Base-by-base conservation (phyloP, 2,888 invertebrate species). In the Leptinotarsa haldemani region DNA sequence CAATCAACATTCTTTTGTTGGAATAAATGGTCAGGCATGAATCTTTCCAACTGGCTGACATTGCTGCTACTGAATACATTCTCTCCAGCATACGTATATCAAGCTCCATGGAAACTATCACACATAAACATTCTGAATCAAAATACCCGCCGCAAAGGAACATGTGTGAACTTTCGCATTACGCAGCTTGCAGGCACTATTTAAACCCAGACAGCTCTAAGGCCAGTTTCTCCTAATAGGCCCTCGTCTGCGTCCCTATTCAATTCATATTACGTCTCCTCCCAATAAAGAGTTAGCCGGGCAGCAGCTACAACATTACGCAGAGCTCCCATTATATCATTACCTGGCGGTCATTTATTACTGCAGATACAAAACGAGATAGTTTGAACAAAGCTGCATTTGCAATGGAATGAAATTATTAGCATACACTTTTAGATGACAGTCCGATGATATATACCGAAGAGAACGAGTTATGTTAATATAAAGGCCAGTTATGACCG, bases 401-500 rank as follows among this genome's bases (percentile, higher is more conserved):
- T 82, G 85, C 87, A 85, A 84, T 82, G 84, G 84, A 85, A 85
- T 82, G 85, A 83, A 85, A 86, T 83, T 86, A 87, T 87, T 87
- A 87, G 86, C 87, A 87, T 87, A 86, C 83, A 84, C 84, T 86
- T 87, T 86, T 86, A 87, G 87, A 87, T 87, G 87, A 86, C 87
- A 86, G 84, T 84, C 83, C 84, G 85, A 88, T 87, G 88, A 88
- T 87, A 87, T 87, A 87, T 87, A 87, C 82, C 83, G 84, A 83
- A 83, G 85, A 83, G 83, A 86, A 87, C 87, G 86, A 84, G 88
- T 87, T 88, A 88, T 87, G 88, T 83, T 87, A 88, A 88, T 88
- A 80, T 80, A 80, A 70, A 69, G 80, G 76, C 79, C 79, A 80
- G 83, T 84, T 84, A 83, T 84, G 84, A 84, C 82, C 85, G 84